These are phyloP conservation scores for Planiliza haematocheilus DNA, from an alignment of 2,113 vertebrate species.

Conservation along the genomic window DNA sequence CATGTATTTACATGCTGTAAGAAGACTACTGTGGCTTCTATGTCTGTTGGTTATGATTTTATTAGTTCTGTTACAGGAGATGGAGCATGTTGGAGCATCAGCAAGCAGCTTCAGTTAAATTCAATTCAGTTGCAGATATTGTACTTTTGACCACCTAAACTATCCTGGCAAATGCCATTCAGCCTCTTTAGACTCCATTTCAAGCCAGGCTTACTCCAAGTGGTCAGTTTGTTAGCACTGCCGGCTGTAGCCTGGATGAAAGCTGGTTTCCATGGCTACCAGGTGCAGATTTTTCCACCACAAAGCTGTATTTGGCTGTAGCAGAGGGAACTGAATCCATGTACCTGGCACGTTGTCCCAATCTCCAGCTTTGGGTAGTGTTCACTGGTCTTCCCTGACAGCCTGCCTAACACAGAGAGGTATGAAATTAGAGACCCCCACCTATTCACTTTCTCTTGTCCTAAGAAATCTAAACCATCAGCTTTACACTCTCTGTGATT, in stretches of 20 bases:
- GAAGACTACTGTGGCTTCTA: too few relatives aligned
- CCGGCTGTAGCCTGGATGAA: slow-evolving; percentile 44
- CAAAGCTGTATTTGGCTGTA: slow-evolving; percentile 74
- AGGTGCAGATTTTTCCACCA: slow-evolving; percentile 81
- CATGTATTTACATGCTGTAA: not conserved
- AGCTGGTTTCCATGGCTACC: slow-evolving; percentile 76
- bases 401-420: slow-evolving; percentile 74
- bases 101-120: slow-evolving; percentile 3
- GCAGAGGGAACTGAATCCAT: slow-evolving; percentile 76
- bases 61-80: not conserved
- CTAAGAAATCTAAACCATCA: slow-evolving; percentile 72
- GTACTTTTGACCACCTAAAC: slow-evolving; percentile 17
- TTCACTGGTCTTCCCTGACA: slow-evolving; percentile 78
- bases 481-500: slow-evolving; percentile 64
- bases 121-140: not conserved
- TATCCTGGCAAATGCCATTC: not conserved
- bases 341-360: slow-evolving; percentile 77
- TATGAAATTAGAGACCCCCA: slow-evolving; percentile 76
- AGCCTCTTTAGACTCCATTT: slow-evolving; percentile 6
- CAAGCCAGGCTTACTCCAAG: slow-evolving; percentile 3
- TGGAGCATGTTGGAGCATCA: not conserved
- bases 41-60: not conserved
- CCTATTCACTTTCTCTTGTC: slow-evolving; percentile 66
- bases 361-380: slow-evolving; percentile 73
- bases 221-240: slow-evolving; percentile 49